Conservation (phyloP, 2,888 invertebrate genomes). For the Tachina grossa region DNA sequence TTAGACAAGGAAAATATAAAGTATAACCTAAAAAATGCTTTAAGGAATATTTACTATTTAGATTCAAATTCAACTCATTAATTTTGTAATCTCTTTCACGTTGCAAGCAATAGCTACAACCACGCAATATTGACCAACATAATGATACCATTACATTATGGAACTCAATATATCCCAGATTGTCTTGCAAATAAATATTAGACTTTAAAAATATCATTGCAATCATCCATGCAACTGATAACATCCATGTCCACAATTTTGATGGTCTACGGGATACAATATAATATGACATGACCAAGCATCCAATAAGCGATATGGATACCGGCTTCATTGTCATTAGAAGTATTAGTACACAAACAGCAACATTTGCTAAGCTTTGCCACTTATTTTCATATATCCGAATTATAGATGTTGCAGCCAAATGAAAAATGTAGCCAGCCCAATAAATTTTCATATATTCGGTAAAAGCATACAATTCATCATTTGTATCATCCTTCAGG, state of each 20-base stretch:
- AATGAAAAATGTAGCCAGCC: slow-evolving; percentile 80
- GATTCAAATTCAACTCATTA: slow-evolving; percentile 5
- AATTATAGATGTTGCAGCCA: slow-evolving; percentile 73
- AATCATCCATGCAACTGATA: slow-evolving; percentile 78
- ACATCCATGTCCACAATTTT: slow-evolving; percentile 76
- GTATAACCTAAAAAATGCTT: slow-evolving; percentile 88
- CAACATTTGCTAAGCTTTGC: slow-evolving; percentile 74
- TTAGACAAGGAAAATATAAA: slow-evolving; percentile 92
- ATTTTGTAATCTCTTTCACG: slow-evolving; percentile 12
- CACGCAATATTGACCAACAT: slow-evolving; percentile 89
- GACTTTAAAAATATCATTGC: slow-evolving; percentile 77
- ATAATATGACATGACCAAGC: slow-evolving; percentile 77
- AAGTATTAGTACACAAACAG: slow-evolving; percentile 76
- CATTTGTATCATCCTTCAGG: slow-evolving; percentile 79
- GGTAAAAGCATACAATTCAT: slow-evolving; percentile 80
- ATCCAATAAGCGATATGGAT: slow-evolving; percentile 73
- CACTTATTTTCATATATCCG: slow-evolving; percentile 72
- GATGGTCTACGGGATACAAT: slow-evolving; percentile 71
- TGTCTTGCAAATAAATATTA: slow-evolving; percentile 73
- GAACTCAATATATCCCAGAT: slow-evolving; percentile 78
- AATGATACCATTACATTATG: slow-evolving; percentile 79
- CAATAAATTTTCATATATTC: slow-evolving; percentile 77
- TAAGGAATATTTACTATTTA: slow-evolving; percentile 76
- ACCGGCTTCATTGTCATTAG: slow-evolving; percentile 66
- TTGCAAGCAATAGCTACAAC: slow-evolving; percentile 85